These are phyloP conservation scores for Epirrhoe alternata DNA, from an alignment of 2,888 invertebrate genomes.

Conservation along the genomic window DNA sequence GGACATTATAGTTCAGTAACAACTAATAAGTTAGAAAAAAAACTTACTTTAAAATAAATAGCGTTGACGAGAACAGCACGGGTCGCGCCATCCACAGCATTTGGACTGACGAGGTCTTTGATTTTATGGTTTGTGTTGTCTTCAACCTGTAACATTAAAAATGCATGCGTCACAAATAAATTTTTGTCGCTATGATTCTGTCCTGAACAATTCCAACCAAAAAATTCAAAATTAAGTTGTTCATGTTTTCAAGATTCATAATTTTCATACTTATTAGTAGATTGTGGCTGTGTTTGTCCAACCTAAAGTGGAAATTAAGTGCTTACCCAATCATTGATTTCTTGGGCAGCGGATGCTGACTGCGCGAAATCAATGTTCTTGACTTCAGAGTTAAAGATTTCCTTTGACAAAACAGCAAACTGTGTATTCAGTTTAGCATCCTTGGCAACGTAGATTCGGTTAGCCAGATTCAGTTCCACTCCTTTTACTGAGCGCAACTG, in stretches of 20 bases:
- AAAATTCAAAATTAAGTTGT: too few species aligned
- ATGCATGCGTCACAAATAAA: too few species aligned
- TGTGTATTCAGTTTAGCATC: conserved; percentile 76
- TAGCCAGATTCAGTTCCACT: conserved; percentile 87
- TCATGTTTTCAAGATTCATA: too few species aligned
- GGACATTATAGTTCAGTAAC: too few species aligned
- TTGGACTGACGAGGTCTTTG: conserved; percentile 83
- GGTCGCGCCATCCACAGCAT: conserved; percentile 65
- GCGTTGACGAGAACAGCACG: conserved; percentile 91
- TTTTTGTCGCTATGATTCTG: too few species aligned
- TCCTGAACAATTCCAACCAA: too few species aligned
- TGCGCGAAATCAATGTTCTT: conserved; percentile 86
- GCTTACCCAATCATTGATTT: conserved; percentile 89
- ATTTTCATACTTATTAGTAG: too few species aligned
- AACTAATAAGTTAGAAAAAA: not conserved
- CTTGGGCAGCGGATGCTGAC: conserved; percentile 68
- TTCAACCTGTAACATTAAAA: conserved; percentile 63
- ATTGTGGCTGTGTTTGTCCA: too few species aligned
- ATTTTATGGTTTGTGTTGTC: conserved; percentile 72
- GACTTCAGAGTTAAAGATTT: conserved; percentile 86
- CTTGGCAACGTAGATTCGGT: conserved; percentile 87
- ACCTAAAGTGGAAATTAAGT: too few species aligned
- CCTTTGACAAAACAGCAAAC: conserved; percentile 82
- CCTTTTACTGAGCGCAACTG: conserved; percentile 64
- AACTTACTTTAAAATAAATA: conserved; percentile 90